Evolutionary conservation across 53 echinoderm and acorn worm species (phyloP).

Genomic region (Echinometra lucunter): DNA sequence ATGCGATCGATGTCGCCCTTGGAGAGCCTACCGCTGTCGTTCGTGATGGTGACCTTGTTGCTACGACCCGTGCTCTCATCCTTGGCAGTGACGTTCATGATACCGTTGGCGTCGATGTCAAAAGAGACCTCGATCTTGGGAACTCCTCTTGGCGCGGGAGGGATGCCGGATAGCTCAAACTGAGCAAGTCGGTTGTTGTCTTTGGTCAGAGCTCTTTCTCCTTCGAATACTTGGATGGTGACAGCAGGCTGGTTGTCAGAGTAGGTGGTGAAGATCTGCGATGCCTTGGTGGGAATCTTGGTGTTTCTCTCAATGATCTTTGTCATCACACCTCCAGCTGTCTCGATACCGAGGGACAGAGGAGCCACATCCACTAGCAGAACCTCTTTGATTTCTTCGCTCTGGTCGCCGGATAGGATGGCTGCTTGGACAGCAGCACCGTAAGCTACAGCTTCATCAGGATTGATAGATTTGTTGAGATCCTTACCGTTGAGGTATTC

Average conservation of each 20-base stretch:
- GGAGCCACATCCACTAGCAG: conserved; percentile 94
- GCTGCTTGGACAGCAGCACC: conserved; percentile 91
- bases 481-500: conserved; percentile 87
- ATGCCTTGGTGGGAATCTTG: conserved; percentile 77
- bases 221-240: conserved; percentile 89
- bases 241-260: conserved; percentile 91
- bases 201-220: conserved; percentile 93
- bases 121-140: conserved; percentile 90
- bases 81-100: conserved; percentile 91
- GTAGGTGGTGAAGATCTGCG: conserved; percentile 83
- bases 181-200: conserved; percentile 89
- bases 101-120: conserved; percentile 91
- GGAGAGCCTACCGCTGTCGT: conserved; percentile 88
- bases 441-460: conserved; percentile 93
- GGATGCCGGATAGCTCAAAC: conserved; percentile 86
- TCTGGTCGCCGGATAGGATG: conserved; percentile 90
- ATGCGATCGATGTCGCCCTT: conserved; percentile 93
- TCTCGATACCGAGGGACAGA: conserved; percentile 89
- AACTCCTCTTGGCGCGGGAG: conserved; percentile 91
- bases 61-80: conserved; percentile 83
- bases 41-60: conserved; percentile 90
- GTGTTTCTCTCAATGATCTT: conserved; percentile 89
- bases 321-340: conserved; percentile 90
- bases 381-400: conserved; percentile 88
- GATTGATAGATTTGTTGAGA: conserved; percentile 87